A percentile compares a stretch with the other conserved stretches of the same genome.
Conservation (phyloP, 2,888 invertebrate genomes). For the Amphimallon solstitiale region DNA sequence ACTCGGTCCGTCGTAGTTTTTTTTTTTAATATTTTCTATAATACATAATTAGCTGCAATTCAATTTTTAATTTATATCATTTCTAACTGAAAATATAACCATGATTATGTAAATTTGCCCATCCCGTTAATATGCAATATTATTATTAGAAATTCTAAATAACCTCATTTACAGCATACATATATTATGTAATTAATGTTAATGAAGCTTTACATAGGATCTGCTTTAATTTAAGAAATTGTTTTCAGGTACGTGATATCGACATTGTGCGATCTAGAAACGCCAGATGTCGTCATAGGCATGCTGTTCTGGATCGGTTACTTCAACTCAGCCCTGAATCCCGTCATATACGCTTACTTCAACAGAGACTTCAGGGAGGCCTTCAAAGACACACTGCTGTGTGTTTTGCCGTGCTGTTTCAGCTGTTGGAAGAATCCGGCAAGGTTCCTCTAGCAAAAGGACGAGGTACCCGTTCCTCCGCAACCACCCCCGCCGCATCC, state of each 20-base stretch:
- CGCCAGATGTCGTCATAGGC: constrained; percentile 75
- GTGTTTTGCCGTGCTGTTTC: constrained; percentile 86
- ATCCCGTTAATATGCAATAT: background rate
- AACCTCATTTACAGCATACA: too few species aligned
- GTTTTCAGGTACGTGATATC: constrained; percentile 83
- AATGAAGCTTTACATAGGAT: background rate
- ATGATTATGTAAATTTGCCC: background rate
- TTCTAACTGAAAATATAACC: too few species aligned
- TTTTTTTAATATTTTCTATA: too few species aligned
- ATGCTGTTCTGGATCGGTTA: constrained; percentile 95
- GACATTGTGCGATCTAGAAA: constrained; percentile 75
- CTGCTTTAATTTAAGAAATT: constrained; percentile 30
- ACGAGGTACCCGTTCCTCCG: constrained; percentile 48
- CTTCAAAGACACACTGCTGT: constrained; percentile 90
- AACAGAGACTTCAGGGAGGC: constrained; percentile 97
- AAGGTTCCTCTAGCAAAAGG: constrained; percentile 63
- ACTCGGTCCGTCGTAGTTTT: too few species aligned
- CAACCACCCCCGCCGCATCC: constrained; percentile 3
- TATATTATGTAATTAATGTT: too few species aligned
- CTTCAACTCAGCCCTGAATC: constrained; percentile 95
- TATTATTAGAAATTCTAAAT: background rate
- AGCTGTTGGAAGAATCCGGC: constrained; percentile 77
- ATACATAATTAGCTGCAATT: too few species aligned
- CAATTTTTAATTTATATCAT: too few species aligned
- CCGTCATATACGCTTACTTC: constrained; percentile 95